Evolutionary conservation across 2,888 invertebrate species (phyloP), one percentile per base, ranked within the genome.

Genomic region (Phaedon cochleariae): DNA sequence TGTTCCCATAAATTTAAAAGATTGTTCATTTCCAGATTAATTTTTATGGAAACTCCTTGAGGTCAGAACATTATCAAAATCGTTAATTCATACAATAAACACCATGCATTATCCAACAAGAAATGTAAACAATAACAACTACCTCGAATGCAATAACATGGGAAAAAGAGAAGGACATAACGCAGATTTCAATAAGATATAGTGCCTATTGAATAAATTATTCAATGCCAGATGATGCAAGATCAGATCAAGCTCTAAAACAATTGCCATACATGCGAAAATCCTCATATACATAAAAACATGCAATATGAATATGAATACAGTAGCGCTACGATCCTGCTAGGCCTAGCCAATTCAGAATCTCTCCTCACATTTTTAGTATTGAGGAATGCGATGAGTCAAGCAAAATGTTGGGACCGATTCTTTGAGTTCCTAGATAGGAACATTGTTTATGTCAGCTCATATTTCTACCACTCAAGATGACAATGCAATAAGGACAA

Each of bases 211-310:
- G 79, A 80, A 79, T 80, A 76, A 71, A 62, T 72, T 73, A 76
- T 75, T 81, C 82, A 81, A 82, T 82, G 82, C 76, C 81, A 80
- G 79, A 80, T 80, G 81, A 82, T 81, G 82, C 79, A 81, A 82
- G 75, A 49, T 45, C 41, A 51, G 60, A 54, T 54, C 49, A 65
- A 54, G 18, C 51, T 26, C 15, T 37, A 45, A 71, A 69, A 75
- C 73, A 74, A 74, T 75, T 70, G 71, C 62, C 34, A 72, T 70
- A 69, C 77, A 77, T 76, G 77, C 76, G 72, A 77, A 76, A 73
- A 73, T 72, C 69, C 74, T 61, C 68, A 70, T 72, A 71, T 71
- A 72, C 68, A 70, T 72, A 71, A 71, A 72, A 61, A 49, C 59
- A 62, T 68, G 41, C 41, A 68, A 59, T 67, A 70, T 57, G 72